Percentiles rank a stretch among this genome's conserved stretches.
These are phyloP conservation scores for Gadus chalcogrammus DNA, from an alignment of 2,113 vertebrate species.

Conservation along the genomic window DNA sequence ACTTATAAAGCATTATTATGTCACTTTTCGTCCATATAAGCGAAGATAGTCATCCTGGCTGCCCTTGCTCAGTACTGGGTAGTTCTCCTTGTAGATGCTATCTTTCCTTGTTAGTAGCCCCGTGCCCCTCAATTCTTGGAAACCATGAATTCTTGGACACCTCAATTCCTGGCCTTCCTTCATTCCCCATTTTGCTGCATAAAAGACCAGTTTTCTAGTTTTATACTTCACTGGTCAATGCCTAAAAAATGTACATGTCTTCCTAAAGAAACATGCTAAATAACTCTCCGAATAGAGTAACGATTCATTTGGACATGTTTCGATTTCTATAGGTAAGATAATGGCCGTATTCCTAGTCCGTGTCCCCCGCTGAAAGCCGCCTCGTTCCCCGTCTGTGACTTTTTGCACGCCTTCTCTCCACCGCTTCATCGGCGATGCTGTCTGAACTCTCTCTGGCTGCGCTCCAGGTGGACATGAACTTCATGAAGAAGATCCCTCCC, in stretches of 20 bases:
- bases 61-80: conserved; percentile 60
- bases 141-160: conserved; percentile 1
- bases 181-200: neutral
- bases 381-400: conserved; percentile 1
- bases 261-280: no score
- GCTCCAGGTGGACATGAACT: conserved; percentile 94
- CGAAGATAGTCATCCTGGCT: conserved; percentile 16
- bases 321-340: no score
- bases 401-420: neutral
- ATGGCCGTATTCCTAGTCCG: no score
- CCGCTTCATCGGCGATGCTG: neutral
- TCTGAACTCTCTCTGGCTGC: conserved; percentile 10
- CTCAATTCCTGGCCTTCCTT: conserved; percentile 19
- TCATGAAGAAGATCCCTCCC: conserved; percentile 95
- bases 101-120: neutral
- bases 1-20: no score
- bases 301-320: no score
- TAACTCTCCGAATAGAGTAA: no score
- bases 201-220: no score
- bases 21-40: no score
- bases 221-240: no score
- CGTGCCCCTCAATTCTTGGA: neutral
- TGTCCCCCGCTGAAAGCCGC: neutral
- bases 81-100: conserved; percentile 21
- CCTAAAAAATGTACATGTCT: no score